phyloP scores from a whole-genome alignment of 2,113 vertebrate species.

The Nasalis larvatus region DNA sequence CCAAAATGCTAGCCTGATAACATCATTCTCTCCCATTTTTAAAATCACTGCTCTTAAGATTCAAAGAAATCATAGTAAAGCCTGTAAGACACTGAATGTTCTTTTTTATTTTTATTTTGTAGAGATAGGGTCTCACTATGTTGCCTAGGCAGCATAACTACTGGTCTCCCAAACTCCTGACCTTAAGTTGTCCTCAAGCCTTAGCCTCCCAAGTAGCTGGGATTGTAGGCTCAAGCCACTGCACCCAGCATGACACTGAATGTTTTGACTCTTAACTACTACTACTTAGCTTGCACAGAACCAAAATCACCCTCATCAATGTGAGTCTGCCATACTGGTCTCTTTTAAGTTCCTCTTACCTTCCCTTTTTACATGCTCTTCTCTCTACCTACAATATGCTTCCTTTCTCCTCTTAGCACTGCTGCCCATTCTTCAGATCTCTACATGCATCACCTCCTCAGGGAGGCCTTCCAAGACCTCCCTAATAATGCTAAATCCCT shows the following conservation, averaged over 20 bases:
- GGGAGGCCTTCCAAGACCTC: not conserved
- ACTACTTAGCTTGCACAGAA: not conserved
- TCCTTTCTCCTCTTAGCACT: not conserved
- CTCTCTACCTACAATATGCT: not conserved
- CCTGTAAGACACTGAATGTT: not conserved
- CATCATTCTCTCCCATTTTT: not conserved
- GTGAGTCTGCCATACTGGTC: not conserved
- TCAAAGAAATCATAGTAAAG: not conserved
- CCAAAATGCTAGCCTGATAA: not conserved
- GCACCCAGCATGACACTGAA: too few relatives aligned
- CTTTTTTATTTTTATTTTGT: not conserved
- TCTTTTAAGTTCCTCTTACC: not conserved
- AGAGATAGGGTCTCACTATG: too few relatives aligned
- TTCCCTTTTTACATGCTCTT: not conserved
- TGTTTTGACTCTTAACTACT: not conserved
- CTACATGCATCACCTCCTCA: not conserved
- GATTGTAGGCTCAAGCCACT: too few relatives aligned
- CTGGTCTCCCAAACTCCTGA: too few relatives aligned
- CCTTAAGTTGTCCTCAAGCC: too few relatives aligned
- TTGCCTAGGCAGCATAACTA: too few relatives aligned
- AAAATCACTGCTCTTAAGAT: not conserved
- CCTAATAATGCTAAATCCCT: not conserved
- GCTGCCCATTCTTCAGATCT: not conserved
- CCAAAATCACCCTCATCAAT: not conserved
- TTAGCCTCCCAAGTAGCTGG: too few relatives aligned